Base-by-base conservation (phyloP, 2,888 invertebrate genomes). In the Sinopyrophorus schimmeli region DNA sequence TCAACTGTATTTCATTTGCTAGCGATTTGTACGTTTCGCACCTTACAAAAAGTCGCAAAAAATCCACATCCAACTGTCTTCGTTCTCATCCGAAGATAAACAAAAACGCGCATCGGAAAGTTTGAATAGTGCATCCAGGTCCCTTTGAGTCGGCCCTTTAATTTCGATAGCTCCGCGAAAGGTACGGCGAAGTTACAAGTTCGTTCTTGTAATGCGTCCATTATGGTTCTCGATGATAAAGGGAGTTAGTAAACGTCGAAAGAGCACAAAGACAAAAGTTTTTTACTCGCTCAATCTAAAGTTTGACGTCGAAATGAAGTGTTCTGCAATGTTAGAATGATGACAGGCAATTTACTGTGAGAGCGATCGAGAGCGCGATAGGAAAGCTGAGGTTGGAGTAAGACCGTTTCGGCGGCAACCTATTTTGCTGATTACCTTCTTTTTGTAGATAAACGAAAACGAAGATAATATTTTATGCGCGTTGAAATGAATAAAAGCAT, bases 301-400 rank as follows among this genome's bases (percentile, higher is more conserved):
- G 62, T 67, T 67, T 65, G 64, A 66, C 61, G 65, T 61, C 55
- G 60, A 60, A 65, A 67, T 66, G 66, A 63, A 66, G 64, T 66
- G 64, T 66, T 65, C 62, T 60, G 65, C 63, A 60, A 65, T 64
- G 63, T 60, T 57, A 57, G 60, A 61, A 63, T 62, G 66, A 65
- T 66, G 66, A 67, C 65, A 61, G 63, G 63, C 64, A 64, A 63
- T 66, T 65, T 61, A 61, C 53, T 55, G 54, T 53, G 54, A 62
- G 62, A 51, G 59, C 49, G 52, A 60, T 44, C 35, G 57, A 59
- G 61, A 59, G 39, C 47, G 47, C 18, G 10, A 39, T 16, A 38
- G 23, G 40, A 51, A 54, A 40, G 47, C 37, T 31, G 42, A 34
- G 38, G 55, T 28, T 41, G 30, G 51, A 59, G 44, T 24, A 46